These are phyloP conservation scores for Drosophila mercatorum DNA, from an alignment of 2,888 invertebrate species.

Conservation along the genomic window DNA sequence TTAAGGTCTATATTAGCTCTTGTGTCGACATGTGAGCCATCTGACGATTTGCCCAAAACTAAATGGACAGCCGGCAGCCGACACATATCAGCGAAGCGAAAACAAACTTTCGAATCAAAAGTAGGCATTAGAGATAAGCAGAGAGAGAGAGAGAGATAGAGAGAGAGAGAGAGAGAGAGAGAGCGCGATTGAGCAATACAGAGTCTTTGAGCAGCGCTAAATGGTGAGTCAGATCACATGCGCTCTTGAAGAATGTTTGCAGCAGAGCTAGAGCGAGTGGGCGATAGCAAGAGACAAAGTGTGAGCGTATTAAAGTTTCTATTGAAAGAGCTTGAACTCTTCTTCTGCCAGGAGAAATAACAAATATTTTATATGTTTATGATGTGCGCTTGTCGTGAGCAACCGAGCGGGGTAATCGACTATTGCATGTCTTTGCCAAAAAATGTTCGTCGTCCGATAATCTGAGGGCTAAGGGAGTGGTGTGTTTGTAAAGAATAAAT, in stretches of 20 bases:
- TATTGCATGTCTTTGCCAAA: background rate
- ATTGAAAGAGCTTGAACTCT: background rate
- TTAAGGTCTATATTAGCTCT: background rate
- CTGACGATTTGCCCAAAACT: background rate
- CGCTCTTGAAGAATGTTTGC: background rate
- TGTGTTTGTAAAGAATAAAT: background rate
- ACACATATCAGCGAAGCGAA: background rate
- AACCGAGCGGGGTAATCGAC: background rate
- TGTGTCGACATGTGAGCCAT: background rate
- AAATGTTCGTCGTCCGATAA: background rate
- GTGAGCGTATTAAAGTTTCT: background rate
- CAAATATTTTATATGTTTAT: background rate
- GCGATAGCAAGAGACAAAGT: background rate
- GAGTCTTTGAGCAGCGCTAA: background rate
- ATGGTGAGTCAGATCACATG: background rate
- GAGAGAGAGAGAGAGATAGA: background rate
- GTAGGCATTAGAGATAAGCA: background rate
- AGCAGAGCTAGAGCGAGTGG: background rate
- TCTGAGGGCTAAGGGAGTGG: background rate
- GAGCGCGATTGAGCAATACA: background rate
- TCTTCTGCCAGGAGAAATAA: background rate
- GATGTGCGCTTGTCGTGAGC: background rate
- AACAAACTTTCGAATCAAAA: background rate
- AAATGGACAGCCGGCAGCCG: background rate
- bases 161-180: background rate